These are phyloP conservation scores for Camelus bactrianus DNA, from an alignment of 2,113 vertebrate genomes.

Conservation along the genomic window DNA sequence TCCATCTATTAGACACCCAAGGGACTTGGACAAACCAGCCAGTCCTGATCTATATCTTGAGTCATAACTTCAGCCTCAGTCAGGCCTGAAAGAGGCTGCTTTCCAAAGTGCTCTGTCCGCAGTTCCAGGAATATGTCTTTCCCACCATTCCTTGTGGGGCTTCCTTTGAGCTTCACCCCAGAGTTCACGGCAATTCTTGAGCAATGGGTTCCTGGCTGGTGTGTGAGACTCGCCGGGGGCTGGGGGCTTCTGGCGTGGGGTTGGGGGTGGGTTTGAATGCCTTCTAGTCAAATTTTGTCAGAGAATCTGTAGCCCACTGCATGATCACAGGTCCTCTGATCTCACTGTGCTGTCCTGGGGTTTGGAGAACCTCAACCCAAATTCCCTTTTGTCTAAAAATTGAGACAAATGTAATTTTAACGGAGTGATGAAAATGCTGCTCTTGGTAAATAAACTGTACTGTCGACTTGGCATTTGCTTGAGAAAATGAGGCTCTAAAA, in stretches of 20 bases:
- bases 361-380: background rate
- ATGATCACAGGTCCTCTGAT: background rate
- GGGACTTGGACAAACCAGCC: background rate
- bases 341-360: background rate
- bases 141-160: accelerated
- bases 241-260: background rate
- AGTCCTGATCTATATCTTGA: background rate
- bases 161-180: accelerated
- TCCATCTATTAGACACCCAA: background rate
- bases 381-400: slow-evolving; percentile 42
- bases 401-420: background rate
- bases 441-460: background rate
- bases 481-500: background rate
- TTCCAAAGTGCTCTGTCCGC: background rate
- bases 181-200: background rate
- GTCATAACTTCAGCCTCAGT: background rate
- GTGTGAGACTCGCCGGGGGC: too few species aligned
- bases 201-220: background rate
- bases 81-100: background rate
- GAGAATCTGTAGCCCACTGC: background rate
- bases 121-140: background rate
- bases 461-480: background rate
- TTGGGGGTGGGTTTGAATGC: background rate
- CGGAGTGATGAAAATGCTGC: background rate
- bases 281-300: background rate